A percentile compares a stretch with the other conserved stretches of the same genome.
Evolutionary conservation across 2,888 invertebrate species (phyloP).

Genomic region (Philonicus albiceps): DNA sequence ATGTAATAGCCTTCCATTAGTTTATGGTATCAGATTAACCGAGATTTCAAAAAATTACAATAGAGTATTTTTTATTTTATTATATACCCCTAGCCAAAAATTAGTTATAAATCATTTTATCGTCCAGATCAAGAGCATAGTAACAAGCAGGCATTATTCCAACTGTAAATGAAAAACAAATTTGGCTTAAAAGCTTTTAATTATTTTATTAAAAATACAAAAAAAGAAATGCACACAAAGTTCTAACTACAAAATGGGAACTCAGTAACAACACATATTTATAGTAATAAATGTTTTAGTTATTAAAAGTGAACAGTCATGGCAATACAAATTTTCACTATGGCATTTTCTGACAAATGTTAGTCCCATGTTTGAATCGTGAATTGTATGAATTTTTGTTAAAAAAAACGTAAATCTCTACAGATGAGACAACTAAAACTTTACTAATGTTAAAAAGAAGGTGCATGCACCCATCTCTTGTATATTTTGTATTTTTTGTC

Average conservation of each 20-base stretch:
- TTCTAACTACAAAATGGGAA: background rate
- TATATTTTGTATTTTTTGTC: background rate
- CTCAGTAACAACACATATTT: background rate
- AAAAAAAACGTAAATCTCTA: background rate
- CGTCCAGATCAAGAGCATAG: background rate
- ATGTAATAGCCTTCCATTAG: background rate
- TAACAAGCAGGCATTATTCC: conserved; percentile 42
- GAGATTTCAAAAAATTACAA: background rate
- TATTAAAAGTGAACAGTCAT: background rate
- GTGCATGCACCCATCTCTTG: background rate
- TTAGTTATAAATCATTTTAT: background rate
- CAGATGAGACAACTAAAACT: background rate
- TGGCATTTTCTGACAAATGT: background rate
- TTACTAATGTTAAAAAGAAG: background rate
- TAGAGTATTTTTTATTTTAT: background rate
- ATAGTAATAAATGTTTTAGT: background rate
- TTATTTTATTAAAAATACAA: background rate
- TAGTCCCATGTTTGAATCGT: background rate
- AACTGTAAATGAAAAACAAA: conserved; percentile 17
- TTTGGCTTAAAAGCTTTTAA: background rate
- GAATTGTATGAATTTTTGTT: background rate
- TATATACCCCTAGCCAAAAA: background rate
- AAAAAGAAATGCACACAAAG: background rate
- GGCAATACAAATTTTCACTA: background rate
- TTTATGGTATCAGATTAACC: background rate